Evolutionary conservation across 2,888 invertebrate species (phyloP).

Genomic region (Leptopilina drosophilae): DNA sequence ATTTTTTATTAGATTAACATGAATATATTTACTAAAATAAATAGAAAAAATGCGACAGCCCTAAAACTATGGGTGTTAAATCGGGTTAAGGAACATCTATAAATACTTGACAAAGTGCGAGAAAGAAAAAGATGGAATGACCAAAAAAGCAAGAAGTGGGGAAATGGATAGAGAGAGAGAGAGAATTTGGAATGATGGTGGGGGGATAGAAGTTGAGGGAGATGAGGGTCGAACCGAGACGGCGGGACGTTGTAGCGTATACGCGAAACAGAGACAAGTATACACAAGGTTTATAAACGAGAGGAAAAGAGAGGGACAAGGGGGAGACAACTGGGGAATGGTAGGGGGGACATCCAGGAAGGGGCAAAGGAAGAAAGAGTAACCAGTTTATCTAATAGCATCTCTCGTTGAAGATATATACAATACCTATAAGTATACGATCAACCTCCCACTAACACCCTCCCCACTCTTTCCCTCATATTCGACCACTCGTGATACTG

Average conservation of each 20-base stretch:
- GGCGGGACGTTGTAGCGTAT: slow-evolving; percentile 15
- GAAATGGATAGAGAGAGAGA: slow-evolving; percentile 25
- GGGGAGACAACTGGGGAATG: too few relatives aligned
- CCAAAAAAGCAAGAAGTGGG: slow-evolving; percentile 12
- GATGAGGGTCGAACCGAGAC: slow-evolving; percentile 11
- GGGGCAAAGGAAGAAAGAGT: slow-evolving; percentile 45
- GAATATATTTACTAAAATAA: slow-evolving; percentile 14
- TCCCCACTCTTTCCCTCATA: neutral
- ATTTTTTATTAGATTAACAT: slow-evolving; percentile 39
- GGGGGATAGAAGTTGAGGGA: slow-evolving; percentile 25
- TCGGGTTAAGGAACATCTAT: slow-evolving; percentile 76
- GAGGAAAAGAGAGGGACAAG: slow-evolving; percentile 34
- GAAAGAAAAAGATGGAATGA: slow-evolving; percentile 43
- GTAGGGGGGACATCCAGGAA: too few relatives aligned
- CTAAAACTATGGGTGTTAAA: slow-evolving; percentile 68
- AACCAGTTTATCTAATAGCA: slow-evolving; percentile 69
- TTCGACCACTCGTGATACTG: slow-evolving; percentile 19
- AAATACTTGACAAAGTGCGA: slow-evolving; percentile 70
- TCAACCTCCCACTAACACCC: slow-evolving; percentile 56
- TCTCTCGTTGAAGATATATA: slow-evolving; percentile 70
- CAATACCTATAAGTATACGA: slow-evolving; percentile 69
- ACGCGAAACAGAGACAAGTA: slow-evolving; percentile 32
- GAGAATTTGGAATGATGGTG: slow-evolving; percentile 43
- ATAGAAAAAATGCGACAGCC: neutral
- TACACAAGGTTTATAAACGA: slow-evolving; percentile 43